Conservation (phyloP, 2,113 vertebrate genomes). For the Picathartes gymnocephalus region DNA sequence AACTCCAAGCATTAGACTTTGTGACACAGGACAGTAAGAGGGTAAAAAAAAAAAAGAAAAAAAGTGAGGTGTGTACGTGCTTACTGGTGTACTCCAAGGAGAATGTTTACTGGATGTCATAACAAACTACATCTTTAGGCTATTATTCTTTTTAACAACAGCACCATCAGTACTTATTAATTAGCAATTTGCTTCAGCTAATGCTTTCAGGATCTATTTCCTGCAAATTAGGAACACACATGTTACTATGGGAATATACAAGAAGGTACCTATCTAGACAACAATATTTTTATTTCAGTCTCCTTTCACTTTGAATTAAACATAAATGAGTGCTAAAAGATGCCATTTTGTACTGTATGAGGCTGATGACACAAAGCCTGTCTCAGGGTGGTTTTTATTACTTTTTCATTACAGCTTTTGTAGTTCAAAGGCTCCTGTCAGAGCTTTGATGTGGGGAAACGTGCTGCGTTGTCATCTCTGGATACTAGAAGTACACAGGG, state of each 20-base stretch:
- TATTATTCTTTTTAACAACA: neutral
- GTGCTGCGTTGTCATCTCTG: neutral
- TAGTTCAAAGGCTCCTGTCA: neutral
- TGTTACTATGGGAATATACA: neutral
- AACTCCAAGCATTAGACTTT: neutral
- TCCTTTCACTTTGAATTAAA: constrained; percentile 1
- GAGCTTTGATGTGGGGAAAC: neutral
- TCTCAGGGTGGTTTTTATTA: neutral
- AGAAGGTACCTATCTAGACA: neutral
- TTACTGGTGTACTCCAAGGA: neutral
- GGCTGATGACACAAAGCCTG: neutral
- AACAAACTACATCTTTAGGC: neutral
- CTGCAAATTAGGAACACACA: neutral
- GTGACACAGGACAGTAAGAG: neutral
- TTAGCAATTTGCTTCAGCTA: neutral
- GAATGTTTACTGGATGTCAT: neutral
- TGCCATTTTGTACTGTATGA: neutral
- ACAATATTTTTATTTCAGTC: neutral
- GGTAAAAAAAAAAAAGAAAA: neutral
- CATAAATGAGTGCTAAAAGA: neutral
- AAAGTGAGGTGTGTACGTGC: neutral
- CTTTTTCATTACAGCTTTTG: neutral
- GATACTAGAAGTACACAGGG: neutral
- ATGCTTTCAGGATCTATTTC: neutral
- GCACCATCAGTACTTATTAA: neutral